Evolutionary conservation across 30 jellyfish, hydroid and myxozoan species (phyloP).

Genomic region (Cassiopea andromeda): DNA sequence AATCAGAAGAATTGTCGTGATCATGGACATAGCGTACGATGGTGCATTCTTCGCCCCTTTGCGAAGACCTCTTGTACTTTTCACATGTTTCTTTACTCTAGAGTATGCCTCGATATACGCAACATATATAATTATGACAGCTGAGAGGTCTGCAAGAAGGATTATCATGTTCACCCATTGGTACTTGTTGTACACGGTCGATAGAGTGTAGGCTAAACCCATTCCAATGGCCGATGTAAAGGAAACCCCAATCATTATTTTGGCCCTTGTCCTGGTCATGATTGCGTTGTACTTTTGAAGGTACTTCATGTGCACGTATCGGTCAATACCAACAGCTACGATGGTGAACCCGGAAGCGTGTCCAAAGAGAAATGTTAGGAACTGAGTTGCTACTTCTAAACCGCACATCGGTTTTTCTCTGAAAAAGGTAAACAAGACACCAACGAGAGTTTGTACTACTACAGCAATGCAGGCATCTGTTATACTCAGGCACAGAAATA

Average conservation of each 20-base stretch:
- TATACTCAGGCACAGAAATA: slow-evolving; percentile 35
- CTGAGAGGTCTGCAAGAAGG: slow-evolving; percentile 38
- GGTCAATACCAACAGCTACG: slow-evolving; percentile 48
- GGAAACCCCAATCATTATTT: not conserved
- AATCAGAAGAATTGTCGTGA: slow-evolving; percentile 36
- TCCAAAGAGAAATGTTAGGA: slow-evolving; percentile 38
- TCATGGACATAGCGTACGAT: slow-evolving; percentile 35
- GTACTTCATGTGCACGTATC: slow-evolving; percentile 66
- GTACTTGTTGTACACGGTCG: slow-evolving; percentile 33
- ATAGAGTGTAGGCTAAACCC: slow-evolving; percentile 35
- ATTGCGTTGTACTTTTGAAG: slow-evolving; percentile 41
- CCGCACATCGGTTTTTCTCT: slow-evolving; percentile 18
- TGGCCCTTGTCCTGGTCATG: slow-evolving; percentile 37
- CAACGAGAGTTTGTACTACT: slow-evolving; percentile 43
- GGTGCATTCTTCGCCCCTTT: slow-evolving; percentile 32
- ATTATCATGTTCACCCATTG: slow-evolving; percentile 47
- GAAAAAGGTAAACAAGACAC: slow-evolving; percentile 33
- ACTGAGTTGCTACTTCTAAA: slow-evolving; percentile 48
- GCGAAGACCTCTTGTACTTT: slow-evolving; percentile 26
- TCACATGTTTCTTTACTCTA: slow-evolving; percentile 20
- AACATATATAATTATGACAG: slow-evolving; percentile 28
- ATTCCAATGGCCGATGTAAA: slow-evolving; percentile 14
- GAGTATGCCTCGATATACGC: slow-evolving; percentile 46
- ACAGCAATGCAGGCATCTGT: slow-evolving; percentile 51
- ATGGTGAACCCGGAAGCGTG: slow-evolving; percentile 53